A percentile compares a stretch with the other conserved stretches of the same genome.
These are phyloP conservation scores for Lagenorhynchus albirostris DNA, from an alignment of 2,113 vertebrate species.

Conservation along the genomic window DNA sequence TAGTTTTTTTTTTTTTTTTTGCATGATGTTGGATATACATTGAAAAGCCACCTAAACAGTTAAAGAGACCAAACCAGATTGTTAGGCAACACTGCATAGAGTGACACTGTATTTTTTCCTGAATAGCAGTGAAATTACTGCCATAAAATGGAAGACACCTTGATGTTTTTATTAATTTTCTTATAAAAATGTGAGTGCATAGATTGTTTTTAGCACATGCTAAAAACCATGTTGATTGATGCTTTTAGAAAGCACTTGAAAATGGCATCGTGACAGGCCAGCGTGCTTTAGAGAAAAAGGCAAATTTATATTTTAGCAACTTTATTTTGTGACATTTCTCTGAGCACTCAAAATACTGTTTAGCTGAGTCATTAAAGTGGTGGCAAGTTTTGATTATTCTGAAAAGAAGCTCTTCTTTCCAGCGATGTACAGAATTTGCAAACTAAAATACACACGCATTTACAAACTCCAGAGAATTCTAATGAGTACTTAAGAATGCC, in stretches of 20 bases:
- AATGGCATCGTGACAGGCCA: neutral
- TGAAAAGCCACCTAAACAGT: neutral
- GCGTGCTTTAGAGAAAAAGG: neutral
- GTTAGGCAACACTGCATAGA: neutral
- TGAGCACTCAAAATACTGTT: neutral
- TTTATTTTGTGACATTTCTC: neutral
- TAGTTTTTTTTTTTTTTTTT: neutral
- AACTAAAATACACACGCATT: neutral
- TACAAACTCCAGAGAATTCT: neutral
- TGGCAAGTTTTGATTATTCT: neutral
- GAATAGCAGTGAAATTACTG: neutral
- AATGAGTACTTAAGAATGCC: neutral
- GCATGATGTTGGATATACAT: neutral
- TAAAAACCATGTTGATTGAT: neutral
- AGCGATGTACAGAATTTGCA: neutral
- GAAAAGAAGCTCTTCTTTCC: neutral
- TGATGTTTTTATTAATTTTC: neutral
- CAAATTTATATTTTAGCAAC: neutral
- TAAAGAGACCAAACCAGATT: neutral
- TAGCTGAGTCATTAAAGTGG: neutral
- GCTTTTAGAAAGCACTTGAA: neutral
- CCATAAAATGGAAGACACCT: neutral
- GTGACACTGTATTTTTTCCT: neutral
- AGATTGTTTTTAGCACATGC: neutral
- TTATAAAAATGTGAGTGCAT: neutral